A percentile compares a stretch with the other conserved stretches of the same genome.
These are phyloP conservation scores for Myotis brandtii DNA, from an alignment of 2,113 vertebrate genomes.

Conservation along the genomic window DNA sequence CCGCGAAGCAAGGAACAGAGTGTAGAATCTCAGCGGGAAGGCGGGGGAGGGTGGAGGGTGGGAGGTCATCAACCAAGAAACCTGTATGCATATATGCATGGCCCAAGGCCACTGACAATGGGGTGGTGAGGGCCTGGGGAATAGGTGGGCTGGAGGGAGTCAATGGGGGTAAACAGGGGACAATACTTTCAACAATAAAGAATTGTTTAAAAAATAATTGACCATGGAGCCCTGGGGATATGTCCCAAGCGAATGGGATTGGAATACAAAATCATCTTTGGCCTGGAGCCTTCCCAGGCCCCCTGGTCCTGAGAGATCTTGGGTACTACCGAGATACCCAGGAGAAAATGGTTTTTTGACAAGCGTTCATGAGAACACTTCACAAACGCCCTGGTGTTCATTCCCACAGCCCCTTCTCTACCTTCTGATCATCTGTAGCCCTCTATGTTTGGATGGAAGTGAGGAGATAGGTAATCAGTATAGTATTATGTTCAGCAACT, in stretches of 20 bases:
- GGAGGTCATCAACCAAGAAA: no score
- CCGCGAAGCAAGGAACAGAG: background rate
- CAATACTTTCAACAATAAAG: no score
- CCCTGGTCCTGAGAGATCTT: background rate
- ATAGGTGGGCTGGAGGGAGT: no score
- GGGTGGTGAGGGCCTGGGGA: no score
- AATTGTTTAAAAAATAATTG: no score
- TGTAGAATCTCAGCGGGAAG: no score
- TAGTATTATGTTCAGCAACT: background rate
- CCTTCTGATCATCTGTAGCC: background rate
- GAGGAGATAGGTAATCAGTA: background rate
- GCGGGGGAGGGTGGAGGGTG: no score
- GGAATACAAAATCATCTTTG: background rate
- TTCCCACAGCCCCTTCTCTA: background rate
- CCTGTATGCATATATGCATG: no score
- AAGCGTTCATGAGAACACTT: background rate
- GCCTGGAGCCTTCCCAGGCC: background rate
- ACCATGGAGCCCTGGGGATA: background rate
- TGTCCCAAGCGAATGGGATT: background rate
- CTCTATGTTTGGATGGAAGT: background rate
- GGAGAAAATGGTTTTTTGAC: background rate
- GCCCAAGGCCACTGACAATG: no score
- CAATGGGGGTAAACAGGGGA: no score
- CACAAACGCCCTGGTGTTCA: background rate
- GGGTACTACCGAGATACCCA: background rate